Evolutionary conservation across 1,140 invertebrate species (phyloP).

Genomic region (Tetramorium alpestre): DNA sequence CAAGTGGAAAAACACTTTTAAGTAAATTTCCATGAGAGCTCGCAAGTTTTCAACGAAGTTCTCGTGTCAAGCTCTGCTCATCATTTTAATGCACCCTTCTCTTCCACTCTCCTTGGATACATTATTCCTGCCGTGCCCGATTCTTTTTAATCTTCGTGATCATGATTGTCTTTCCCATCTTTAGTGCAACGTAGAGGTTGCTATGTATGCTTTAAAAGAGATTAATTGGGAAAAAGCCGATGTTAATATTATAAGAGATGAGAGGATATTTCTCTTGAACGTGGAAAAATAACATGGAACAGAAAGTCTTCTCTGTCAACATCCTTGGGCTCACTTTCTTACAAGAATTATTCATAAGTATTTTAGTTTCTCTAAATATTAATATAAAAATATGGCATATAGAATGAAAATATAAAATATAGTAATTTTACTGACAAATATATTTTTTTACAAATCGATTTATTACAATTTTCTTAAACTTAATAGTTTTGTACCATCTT

Average conservation of each 20-base stretch:
- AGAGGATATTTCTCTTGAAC: neutral
- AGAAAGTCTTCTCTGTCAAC: neutral
- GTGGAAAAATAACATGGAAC: neutral
- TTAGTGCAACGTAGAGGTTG: neutral
- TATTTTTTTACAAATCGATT: neutral
- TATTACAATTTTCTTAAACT: neutral
- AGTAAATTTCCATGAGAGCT: conserved; percentile 29
- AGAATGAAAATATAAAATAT: neutral
- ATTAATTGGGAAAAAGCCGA: conserved; percentile 1
- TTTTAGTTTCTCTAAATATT: neutral
- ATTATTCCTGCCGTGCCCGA: neutral
- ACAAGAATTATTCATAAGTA: neutral
- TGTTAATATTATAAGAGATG: neutral
- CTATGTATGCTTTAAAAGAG: neutral
- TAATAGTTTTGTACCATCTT: neutral
- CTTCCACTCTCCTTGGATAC: neutral
- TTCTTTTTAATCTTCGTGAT: conserved; percentile 22
- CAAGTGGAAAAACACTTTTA: conserved; percentile 7
- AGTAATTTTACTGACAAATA: neutral
- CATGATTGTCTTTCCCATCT: neutral
- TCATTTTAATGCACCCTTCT: neutral
- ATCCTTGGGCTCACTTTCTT: neutral
- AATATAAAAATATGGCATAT: neutral
- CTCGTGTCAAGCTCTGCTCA: conserved; percentile 6
- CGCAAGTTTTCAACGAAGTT: neutral